phyloP scores from a whole-genome alignment of 2,113 vertebrate species.

The Larimichthys crocea region DNA sequence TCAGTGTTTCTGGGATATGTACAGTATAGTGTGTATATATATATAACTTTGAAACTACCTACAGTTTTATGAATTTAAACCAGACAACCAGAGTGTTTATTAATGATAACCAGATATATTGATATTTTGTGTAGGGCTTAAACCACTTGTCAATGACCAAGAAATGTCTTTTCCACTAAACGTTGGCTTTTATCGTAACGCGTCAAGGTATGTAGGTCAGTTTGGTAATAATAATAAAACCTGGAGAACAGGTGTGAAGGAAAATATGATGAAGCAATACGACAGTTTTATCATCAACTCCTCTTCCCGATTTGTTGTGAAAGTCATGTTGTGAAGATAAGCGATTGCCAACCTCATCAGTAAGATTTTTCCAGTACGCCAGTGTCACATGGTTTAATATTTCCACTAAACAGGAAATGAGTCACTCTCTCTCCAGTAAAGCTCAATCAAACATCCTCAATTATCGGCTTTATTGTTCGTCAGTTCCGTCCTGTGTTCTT shows the following conservation, averaged over 20 bases:
- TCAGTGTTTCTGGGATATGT: no score
- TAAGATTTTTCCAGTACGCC: slow-evolving; percentile 2
- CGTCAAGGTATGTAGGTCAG: background rate
- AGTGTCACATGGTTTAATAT: background rate
- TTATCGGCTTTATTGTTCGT: background rate
- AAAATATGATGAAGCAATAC: slow-evolving; percentile 5
- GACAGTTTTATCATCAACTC: background rate
- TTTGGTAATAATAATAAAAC: slow-evolving; percentile 18
- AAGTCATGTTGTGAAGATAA: background rate
- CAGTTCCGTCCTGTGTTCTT: background rate
- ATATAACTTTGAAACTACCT: no score
- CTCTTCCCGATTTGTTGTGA: background rate
- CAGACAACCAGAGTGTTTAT: no score
- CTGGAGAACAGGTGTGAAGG: background rate
- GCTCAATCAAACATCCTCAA: background rate
- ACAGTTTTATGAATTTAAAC: no score
- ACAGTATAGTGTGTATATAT: no score
- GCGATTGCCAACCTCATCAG: background rate
- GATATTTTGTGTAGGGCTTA: no score
- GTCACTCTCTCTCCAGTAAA: slow-evolving; percentile 7
- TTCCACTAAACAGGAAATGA: slow-evolving; percentile 41
- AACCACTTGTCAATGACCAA: background rate
- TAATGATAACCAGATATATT: no score
- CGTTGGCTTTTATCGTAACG: background rate
- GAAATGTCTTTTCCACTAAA: background rate